Conservation (phyloP, 1,140 invertebrate genomes). For the Trichonephila clavipes region DNA sequence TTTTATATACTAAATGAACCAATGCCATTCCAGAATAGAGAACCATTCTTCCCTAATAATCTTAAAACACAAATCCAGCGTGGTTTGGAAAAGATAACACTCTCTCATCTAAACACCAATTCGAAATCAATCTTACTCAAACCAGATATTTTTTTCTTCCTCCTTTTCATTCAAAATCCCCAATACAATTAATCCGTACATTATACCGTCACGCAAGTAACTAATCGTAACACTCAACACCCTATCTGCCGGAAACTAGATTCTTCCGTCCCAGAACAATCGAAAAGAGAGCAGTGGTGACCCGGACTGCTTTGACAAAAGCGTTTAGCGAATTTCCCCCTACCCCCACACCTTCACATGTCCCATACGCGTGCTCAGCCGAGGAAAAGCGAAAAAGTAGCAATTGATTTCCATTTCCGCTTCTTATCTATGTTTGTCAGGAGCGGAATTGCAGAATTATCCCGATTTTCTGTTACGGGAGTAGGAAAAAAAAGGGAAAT, state of each 20-base stretch:
- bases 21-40: neutral
- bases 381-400: slow-evolving; percentile 21
- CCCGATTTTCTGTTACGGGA: slow-evolving; percentile 24
- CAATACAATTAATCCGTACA: slow-evolving; percentile 12
- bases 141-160: neutral
- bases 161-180: neutral
- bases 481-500: neutral
- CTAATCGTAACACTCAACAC: slow-evolving; percentile 31
- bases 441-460: slow-evolving; percentile 39
- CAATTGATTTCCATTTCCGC: slow-evolving; percentile 34
- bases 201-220: slow-evolving; percentile 11
- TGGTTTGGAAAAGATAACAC: slow-evolving; percentile 33
- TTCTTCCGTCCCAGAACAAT: slow-evolving; percentile 10
- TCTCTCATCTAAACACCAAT: neutral
- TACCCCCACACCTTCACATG: neutral
- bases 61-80: neutral
- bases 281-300: neutral
- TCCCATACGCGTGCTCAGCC: neutral
- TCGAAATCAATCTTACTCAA: neutral
- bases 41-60: neutral
- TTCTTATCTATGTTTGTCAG: slow-evolving; percentile 49
- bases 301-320: neutral
- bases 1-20: too few species aligned
- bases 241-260: slow-evolving; percentile 3
- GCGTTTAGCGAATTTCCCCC: neutral